Evolutionary conservation across 1,140 invertebrate genomes (phyloP), one percentile per base, ranked within the genome.

Genomic region (Hirudo medicinalis): DNA sequence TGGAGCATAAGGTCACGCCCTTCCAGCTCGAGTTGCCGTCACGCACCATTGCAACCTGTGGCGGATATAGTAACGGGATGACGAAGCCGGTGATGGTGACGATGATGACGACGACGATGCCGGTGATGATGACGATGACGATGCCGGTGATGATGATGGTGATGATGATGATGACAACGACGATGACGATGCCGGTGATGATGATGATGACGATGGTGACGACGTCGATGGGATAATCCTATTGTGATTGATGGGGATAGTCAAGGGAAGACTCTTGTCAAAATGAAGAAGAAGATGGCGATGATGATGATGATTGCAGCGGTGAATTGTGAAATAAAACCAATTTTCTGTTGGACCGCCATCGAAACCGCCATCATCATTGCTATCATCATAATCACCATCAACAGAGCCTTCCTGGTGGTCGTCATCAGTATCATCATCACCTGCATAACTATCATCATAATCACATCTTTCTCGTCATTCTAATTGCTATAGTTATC

Each of bases 1-100:
- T 63, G 22, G 57, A 11, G 57, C 57, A 63, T 32, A 63, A 63
- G 20, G 57, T 63, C 57, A 63, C 22, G 22, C 29, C 29, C 57
- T 20, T 22, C 22, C 29, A 22, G 22, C 22, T 63, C 8, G 22
- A 25, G 57, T 63, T 63, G 22, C 57, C 57, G 57, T 63, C 57
- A 25, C 29, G 22, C 29, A 63, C 22, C 29, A 32, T 63, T 32
- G 29, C 22, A 20, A 32, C 57, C 57, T 63, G 57, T 63, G 22
- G 57, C 57, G 57, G 9, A 25, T 63, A 8, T 63, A 63, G 22
- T 2, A 63, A 63, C 22, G 11, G 4, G 57, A 63, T 63, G 57
- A 15, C 17, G 57, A 63, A 1, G 19, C 4, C 19, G 57, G 17
- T 15, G 57, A 63, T 15, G 13, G 2, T 11, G 57, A 63, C 9